Conservation (phyloP, 2,797 vertebrate species). For the Helicolenus hilgendorfi region DNA sequence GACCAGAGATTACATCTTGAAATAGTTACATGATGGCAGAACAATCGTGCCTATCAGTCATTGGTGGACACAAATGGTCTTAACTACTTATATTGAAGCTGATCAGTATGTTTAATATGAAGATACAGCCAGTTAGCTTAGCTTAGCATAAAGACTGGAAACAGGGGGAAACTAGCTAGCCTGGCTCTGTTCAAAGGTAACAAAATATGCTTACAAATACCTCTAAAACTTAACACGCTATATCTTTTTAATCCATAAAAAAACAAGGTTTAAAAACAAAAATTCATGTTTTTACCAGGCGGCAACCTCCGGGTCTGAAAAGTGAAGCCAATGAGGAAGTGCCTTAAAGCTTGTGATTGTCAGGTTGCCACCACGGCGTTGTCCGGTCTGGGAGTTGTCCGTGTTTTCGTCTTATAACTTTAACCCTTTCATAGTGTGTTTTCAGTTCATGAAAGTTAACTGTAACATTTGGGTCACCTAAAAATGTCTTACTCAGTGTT, state of each 20-base stretch:
- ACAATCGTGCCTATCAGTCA: slow-evolving; percentile 69
- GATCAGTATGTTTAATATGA: not conserved
- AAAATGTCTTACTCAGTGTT: too few species aligned
- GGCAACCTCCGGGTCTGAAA: too few species aligned
- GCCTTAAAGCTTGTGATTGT: too few species aligned
- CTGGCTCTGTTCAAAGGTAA: not conserved
- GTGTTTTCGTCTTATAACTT: too few species aligned
- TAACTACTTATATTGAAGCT: not conserved
- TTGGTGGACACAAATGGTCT: slow-evolving; percentile 1
- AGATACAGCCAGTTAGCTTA: not conserved
- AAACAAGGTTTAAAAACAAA: not conserved
- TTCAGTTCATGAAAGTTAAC: too few species aligned
- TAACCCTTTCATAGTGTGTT: too few species aligned
- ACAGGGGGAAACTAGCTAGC: not conserved
- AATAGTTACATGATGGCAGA: slow-evolving; percentile 69
- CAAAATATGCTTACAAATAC: not conserved
- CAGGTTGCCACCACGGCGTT: too few species aligned
- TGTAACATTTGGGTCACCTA: too few species aligned
- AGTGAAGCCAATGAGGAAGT: too few species aligned
- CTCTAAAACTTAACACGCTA: not conserved
- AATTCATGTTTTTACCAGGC: not conserved
- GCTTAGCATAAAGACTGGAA: not conserved
- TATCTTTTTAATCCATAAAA: not conserved
- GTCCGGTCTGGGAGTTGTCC: too few species aligned
- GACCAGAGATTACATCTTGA: slow-evolving; percentile 78